Conservation (phyloP, 1,140 invertebrate genomes). For the Sesamia nonagrioides region DNA sequence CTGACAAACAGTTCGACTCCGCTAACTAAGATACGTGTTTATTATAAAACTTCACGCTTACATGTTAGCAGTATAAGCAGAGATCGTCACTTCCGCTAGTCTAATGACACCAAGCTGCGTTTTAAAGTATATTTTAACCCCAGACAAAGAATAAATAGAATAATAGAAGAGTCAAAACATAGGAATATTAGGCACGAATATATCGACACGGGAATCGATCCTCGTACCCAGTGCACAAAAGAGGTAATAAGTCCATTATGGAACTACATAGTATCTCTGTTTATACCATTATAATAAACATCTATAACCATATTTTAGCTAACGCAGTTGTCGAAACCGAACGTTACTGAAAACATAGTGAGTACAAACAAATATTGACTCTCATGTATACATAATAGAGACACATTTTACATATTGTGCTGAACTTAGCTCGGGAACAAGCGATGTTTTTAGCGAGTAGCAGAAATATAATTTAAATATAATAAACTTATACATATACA, state of each 20-base stretch:
- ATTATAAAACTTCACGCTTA: slow-evolving; percentile 2
- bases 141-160: too few species aligned
- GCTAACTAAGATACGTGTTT: slow-evolving; percentile 5
- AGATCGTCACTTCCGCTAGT: neutral
- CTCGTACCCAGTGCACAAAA: too few species aligned
- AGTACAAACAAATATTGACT: slow-evolving; percentile 16
- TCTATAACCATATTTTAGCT: neutral
- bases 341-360: neutral
- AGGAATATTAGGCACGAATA: too few species aligned
- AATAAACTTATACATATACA: too few species aligned
- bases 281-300: neutral
- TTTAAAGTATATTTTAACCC: too few species aligned
- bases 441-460: neutral
- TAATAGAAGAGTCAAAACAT: too few species aligned
- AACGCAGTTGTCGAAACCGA: neutral
- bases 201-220: too few species aligned
- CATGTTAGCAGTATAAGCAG: neutral
- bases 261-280: neutral
- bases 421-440: neutral
- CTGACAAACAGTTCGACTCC: neutral
- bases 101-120: too few species aligned
- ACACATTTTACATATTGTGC: slow-evolving; percentile 36
- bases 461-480: neutral
- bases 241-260: neutral
- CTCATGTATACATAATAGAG: slow-evolving; percentile 34